Base-by-base conservation (phyloP, 2,888 invertebrate species). In the Sarcophaga variegata region DNA sequence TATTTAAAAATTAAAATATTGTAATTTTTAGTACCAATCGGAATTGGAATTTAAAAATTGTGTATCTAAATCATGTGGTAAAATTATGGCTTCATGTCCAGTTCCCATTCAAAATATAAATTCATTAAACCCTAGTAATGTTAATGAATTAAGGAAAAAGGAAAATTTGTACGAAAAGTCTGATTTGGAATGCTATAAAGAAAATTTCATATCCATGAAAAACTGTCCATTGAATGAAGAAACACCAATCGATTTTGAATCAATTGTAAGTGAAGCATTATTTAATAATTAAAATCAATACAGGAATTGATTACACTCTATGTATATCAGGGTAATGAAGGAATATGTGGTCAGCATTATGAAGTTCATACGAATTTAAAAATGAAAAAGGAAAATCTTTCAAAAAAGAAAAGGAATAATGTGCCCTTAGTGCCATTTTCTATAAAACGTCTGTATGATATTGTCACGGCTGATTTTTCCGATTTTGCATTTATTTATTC, bases 401-500 rank as follows among this genome's bases (percentile, higher is more conserved):
- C 22, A 60, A 77, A 20, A 10, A 37, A 27, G 69, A 59, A 81
- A 2, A 45, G 12, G 1, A 72, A 77, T 14, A 90, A 90, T 87
- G 20, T 77, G 14, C 86, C 89, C 5, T 27, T 83, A n/a, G 87
- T 91, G 37, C 91, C 92, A 4, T 47, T n/a, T 6, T 88, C 91
- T 1, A 89, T 93, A 0, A 87, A 88, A 47, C 90, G 90, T 22
- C 81, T 93, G 2, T 89, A 92, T 80, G 77, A 88, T n/a, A 62
- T 90, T 1, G 90, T 93, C 11, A 90, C 89, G n/a, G 66, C 67
- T 4, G 84, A 90, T 2, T 90, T 91, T 69, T 92, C 93, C 0
- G 93, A 93, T 81, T 94, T 93, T 90, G 90, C 93, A 0, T 93
- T 94, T 80, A 91, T 93, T 3, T 92, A 93, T 79, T 91, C 93